These are phyloP conservation scores for Aramus guarauna DNA, from an alignment of 2,113 vertebrate genomes.

Conservation along the genomic window DNA sequence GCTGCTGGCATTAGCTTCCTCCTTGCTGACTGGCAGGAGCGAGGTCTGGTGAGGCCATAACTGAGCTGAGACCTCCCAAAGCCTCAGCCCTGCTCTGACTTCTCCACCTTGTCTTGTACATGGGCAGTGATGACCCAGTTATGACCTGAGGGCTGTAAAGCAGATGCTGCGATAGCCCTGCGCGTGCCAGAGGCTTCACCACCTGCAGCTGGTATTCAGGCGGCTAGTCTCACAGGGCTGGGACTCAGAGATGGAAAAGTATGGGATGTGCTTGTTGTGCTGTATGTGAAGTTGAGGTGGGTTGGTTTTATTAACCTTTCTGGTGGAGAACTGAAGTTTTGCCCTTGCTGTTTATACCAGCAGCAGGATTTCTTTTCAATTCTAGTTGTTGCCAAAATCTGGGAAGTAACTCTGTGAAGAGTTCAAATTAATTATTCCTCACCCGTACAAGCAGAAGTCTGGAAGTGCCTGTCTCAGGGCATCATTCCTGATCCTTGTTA, in stretches of 20 bases:
- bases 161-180: background rate
- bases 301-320: background rate
- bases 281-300: background rate
- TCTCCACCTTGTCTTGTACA: background rate
- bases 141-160: background rate
- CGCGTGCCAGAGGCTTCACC: background rate
- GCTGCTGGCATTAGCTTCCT: rapidly evolving
- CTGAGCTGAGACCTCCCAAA: background rate
- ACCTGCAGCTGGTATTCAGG: rapidly evolving
- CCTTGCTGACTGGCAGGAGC: background rate
- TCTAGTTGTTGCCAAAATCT: background rate
- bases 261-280: background rate
- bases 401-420: background rate
- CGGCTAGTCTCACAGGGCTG: background rate
- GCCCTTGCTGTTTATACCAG: background rate
- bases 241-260: background rate
- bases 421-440: background rate
- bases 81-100: background rate
- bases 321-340: background rate
- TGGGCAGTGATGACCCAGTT: background rate
- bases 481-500: background rate
- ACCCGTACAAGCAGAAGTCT: background rate
- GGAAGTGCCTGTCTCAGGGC: background rate
- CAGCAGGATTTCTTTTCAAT: background rate
- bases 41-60: background rate